Evolutionary conservation across 2,113 vertebrate species (phyloP).

Genomic region (Fulmarus glacialis): DNA sequence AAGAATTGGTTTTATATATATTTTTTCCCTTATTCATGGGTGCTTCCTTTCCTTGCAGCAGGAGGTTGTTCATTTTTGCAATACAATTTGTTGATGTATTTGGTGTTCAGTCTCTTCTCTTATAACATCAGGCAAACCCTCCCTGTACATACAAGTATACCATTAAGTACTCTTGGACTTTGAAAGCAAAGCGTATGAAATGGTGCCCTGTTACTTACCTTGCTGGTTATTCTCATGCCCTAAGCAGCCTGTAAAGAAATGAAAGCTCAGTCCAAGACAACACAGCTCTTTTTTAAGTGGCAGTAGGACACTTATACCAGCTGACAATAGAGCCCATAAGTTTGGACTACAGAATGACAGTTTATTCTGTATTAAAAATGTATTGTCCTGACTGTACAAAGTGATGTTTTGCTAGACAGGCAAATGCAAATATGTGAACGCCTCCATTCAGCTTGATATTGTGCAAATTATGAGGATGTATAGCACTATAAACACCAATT

Average conservation of each 20-base stretch:
- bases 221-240: not conserved
- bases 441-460: not conserved
- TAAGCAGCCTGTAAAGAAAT: not conserved
- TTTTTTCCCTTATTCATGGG: not conserved
- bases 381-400: not conserved
- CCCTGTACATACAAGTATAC: not conserved
- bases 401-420: not conserved
- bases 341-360: not conserved
- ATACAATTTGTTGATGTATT: not conserved
- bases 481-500: not conserved
- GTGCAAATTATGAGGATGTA: not conserved
- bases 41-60: not conserved
- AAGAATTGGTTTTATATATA: not conserved
- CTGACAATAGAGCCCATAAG: not conserved
- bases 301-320: not conserved
- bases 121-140: not conserved
- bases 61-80: not conserved
- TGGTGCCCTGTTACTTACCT: not conserved
- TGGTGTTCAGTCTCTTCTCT: not conserved
- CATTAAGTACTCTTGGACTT: not conserved
- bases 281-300: not conserved
- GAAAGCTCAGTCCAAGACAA: not conserved
- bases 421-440: fast-evolving
- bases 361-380: not conserved
- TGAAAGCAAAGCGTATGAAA: not conserved